Conservation (phyloP, 2,113 vertebrate genomes). For the Chinchilla lanigera region DNA sequence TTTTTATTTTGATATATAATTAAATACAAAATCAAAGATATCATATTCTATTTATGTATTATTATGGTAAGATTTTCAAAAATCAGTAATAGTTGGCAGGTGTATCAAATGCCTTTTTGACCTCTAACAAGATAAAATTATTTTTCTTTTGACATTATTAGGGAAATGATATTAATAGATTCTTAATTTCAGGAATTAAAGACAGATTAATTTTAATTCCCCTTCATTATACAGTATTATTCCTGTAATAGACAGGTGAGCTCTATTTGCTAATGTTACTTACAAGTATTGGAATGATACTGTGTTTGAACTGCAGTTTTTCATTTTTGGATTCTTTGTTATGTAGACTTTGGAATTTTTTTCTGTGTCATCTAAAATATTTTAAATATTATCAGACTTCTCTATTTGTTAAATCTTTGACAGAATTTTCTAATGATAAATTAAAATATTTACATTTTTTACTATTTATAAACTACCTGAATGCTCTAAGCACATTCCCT, state of each 20-base stretch:
- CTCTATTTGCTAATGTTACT: conserved; percentile 12
- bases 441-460: conserved; percentile 53
- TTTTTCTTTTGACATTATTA: conserved; percentile 51
- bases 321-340: conserved; percentile 20
- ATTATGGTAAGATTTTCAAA: conserved; percentile 1
- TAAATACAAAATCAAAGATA: conserved; percentile 14
- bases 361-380: background rate
- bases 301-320: conserved; percentile 24
- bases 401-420: background rate
- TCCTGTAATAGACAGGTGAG: background rate
- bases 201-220: conserved; percentile 14
- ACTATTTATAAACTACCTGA: conserved; percentile 20
- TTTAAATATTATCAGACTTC: background rate
- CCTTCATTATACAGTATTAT: background rate
- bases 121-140: background rate
- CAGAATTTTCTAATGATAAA: background rate
- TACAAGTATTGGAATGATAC: background rate
- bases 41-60: background rate
- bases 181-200: background rate
- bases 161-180: conserved; percentile 25
- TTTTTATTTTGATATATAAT: conserved; percentile 31
- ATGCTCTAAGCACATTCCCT: background rate
- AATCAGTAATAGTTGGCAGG: conserved; percentile 4
- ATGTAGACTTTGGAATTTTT: background rate
- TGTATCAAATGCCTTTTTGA: conserved; percentile 53